These are phyloP conservation scores for Sebastes kiyomatsui DNA, from an alignment of 2,797 vertebrate species.

Conservation along the genomic window DNA sequence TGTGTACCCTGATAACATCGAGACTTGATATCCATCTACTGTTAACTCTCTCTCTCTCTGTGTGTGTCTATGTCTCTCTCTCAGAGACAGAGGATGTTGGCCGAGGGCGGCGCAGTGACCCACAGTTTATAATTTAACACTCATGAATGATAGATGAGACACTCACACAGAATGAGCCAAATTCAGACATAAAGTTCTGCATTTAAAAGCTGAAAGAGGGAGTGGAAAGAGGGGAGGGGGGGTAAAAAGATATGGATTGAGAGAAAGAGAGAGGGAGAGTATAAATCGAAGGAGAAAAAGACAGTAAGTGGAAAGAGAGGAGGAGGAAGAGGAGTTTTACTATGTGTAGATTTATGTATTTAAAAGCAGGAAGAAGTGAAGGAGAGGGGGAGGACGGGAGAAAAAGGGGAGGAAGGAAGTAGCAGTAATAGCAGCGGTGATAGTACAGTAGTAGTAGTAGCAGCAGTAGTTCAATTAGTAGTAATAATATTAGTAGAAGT, in stretches of 20 bases:
- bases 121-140: conserved; percentile 67
- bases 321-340: not conserved
- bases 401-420: not conserved
- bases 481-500: no score
- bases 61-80: not conserved
- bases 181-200: conserved; percentile 46
- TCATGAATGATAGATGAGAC: conserved; percentile 62
- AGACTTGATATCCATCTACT: conserved; percentile 32
- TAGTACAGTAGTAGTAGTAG: no score
- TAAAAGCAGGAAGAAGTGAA: conserved; percentile 8
- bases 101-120: conserved; percentile 45
- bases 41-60: not conserved
- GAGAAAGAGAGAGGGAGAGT: not conserved
- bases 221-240: not conserved
- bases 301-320: not conserved
- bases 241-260: not conserved
- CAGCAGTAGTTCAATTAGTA: no score
- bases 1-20: conserved; percentile 11
- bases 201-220: conserved; percentile 27
- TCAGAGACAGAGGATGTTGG: conserved; percentile 18
- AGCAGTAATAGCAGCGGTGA: no score
- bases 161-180: conserved; percentile 39
- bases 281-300: not conserved
- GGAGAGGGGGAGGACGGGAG: not conserved
- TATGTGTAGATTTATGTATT: not conserved